Evolutionary conservation across 2,797 vertebrate species (phyloP).

Genomic region (Pitangus sulphuratus): DNA sequence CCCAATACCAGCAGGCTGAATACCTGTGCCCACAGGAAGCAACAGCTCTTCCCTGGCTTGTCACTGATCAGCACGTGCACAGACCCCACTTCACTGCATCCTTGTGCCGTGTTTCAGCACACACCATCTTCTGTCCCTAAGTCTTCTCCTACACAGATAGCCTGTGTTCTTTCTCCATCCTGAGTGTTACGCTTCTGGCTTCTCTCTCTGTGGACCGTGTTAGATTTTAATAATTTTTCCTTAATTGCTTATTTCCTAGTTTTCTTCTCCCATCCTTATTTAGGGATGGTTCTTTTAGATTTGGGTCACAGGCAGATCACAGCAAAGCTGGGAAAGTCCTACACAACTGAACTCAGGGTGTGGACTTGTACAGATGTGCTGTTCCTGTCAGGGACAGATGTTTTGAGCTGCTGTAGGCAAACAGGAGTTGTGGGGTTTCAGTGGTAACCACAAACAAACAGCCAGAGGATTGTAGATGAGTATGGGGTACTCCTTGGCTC

Average conservation of each 20-base stretch:
- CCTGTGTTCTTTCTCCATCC: background rate
- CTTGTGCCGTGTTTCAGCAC: background rate
- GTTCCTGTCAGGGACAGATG: background rate
- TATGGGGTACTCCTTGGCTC: background rate
- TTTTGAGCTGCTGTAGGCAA: background rate
- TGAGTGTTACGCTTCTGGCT: background rate
- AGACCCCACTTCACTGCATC: background rate
- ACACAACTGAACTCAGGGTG: background rate
- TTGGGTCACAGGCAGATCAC: background rate
- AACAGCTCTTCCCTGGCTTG: background rate
- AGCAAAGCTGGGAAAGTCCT: background rate
- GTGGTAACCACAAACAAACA: background rate
- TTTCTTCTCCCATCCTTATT: background rate
- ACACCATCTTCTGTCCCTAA: fast-evolving
- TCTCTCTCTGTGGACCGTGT: background rate
- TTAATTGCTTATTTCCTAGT: background rate
- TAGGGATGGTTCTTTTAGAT: background rate
- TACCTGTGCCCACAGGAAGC: background rate
- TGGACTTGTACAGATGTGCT: background rate
- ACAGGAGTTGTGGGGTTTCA: background rate
- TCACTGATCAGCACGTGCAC: background rate
- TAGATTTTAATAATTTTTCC: background rate
- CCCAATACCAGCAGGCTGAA: background rate
- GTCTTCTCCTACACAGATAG: background rate
- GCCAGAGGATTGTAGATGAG: background rate